A percentile compares a stretch with the other conserved stretches of the same genome.
Evolutionary conservation across 1,140 invertebrate species (phyloP).

Genomic region (Propsilocerus akamusi): DNA sequence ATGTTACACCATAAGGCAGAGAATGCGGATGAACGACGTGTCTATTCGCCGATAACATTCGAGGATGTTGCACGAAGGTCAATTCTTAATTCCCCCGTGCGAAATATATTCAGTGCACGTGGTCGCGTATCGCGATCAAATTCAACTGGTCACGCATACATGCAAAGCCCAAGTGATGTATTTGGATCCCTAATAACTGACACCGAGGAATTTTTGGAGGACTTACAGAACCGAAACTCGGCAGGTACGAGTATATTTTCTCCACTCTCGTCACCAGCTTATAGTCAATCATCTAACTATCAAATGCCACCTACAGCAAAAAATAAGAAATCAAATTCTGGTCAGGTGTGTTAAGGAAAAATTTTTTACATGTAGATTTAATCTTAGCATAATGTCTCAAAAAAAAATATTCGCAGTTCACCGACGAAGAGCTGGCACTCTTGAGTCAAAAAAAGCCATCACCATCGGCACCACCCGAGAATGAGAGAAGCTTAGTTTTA

Average conservation of each 20-base stretch:
- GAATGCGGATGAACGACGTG: constrained; percentile 34
- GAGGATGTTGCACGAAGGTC: constrained; percentile 60
- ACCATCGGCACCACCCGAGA: constrained; percentile 17
- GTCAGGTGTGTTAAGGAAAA: not conserved
- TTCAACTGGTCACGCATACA: constrained; percentile 33
- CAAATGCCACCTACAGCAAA: constrained; percentile 20
- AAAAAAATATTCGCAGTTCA: constrained; percentile 17
- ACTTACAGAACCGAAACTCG: constrained; percentile 24
- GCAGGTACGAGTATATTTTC: constrained; percentile 10
- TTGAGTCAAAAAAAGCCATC: constrained; percentile 21
- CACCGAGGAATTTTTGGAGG: constrained; percentile 33
- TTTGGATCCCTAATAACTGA: constrained; percentile 31
- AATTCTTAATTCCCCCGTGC: constrained; percentile 49
- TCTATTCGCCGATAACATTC: constrained; percentile 69
- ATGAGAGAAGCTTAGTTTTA: constrained; percentile 10
- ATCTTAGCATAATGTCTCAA: not conserved
- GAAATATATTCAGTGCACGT: constrained; percentile 17
- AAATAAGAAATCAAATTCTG: constrained; percentile 14
- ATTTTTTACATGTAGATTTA: not conserved
- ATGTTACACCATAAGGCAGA: constrained; percentile 19
- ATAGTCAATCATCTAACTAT: constrained; percentile 19
- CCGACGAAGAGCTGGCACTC: constrained; percentile 18
- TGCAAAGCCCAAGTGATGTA: constrained; percentile 26
- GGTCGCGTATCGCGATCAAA: constrained; percentile 33
- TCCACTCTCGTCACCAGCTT: constrained; percentile 10